Conservation (phyloP, 2,797 vertebrate genomes). For the Lepidocolaptes lacrymiger region DNA sequence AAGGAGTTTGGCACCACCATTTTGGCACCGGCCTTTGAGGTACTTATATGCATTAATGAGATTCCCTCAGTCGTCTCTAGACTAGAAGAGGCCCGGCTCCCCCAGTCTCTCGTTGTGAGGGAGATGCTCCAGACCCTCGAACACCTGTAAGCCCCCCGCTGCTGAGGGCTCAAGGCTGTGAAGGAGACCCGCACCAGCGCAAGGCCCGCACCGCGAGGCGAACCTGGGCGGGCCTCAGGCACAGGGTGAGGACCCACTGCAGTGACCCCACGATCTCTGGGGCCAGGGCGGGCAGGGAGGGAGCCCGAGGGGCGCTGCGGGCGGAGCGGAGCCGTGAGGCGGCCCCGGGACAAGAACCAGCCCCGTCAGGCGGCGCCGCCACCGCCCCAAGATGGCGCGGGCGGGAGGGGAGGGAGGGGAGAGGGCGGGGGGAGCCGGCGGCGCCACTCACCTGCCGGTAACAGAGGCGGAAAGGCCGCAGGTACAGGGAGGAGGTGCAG, state of each 20-base stretch:
- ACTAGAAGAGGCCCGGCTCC: background rate
- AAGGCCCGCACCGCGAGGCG: background rate
- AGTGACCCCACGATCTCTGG: fast-evolving
- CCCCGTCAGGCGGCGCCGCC: background rate
- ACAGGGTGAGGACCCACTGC: fast-evolving
- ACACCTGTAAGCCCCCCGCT: background rate
- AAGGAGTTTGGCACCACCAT: no score
- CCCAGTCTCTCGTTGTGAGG: background rate
- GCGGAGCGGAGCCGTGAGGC: background rate
- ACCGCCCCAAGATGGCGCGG: constrained; percentile 24
- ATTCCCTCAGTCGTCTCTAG: no score
- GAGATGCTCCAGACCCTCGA: background rate
- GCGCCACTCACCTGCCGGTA: constrained; percentile 65
- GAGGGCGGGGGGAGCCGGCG: background rate
- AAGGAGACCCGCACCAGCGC: background rate
- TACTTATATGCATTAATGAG: background rate
- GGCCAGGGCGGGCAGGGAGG: background rate
- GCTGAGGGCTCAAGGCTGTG: background rate
- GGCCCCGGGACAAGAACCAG: no score
- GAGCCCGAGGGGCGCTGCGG: background rate
- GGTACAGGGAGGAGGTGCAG: constrained; percentile 84
- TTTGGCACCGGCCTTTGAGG: background rate
- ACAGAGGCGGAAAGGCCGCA: constrained; percentile 83
- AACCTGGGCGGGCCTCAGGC: no score
- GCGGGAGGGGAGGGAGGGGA: background rate